phyloP scores from a whole-genome alignment of 2,797 vertebrate species.

The Gobionotothen gibberifrons region DNA sequence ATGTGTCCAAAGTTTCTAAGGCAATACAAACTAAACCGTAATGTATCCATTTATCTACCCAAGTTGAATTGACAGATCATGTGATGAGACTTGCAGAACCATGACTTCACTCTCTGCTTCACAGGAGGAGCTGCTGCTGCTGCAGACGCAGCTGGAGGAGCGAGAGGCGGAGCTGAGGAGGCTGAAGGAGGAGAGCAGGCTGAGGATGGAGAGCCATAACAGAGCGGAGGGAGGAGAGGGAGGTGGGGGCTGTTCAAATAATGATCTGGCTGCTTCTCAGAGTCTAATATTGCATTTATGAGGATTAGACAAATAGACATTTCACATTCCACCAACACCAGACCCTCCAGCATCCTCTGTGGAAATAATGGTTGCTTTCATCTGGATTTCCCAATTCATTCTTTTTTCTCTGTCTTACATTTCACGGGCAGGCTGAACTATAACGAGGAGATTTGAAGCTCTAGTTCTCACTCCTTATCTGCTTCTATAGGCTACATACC shows the following conservation, averaged over 20 bases:
- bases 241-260: constrained; percentile 79
- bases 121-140: constrained; percentile 90
- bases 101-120: neutral
- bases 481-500: constrained; percentile 40
- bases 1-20: neutral
- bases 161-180: constrained; percentile 88
- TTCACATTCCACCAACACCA: constrained; percentile 44
- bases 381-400: constrained; percentile 33
- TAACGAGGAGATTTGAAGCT: constrained; percentile 14
- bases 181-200: constrained; percentile 84
- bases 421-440: constrained; percentile 27
- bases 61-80: neutral
- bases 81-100: neutral
- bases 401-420: constrained; percentile 22
- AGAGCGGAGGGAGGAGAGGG: constrained; percentile 82
- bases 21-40: no score
- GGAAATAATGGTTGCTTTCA: constrained; percentile 21
- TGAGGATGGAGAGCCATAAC: constrained; percentile 66
- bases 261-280: constrained; percentile 28
- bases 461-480: constrained; percentile 30
- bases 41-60: neutral
- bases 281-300: constrained; percentile 39
- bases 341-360: constrained; percentile 14
- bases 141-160: constrained; percentile 90
- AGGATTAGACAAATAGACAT: constrained; percentile 57